Base-by-base conservation (phyloP, 2,888 invertebrate genomes). In the Pammene fasciana region DNA sequence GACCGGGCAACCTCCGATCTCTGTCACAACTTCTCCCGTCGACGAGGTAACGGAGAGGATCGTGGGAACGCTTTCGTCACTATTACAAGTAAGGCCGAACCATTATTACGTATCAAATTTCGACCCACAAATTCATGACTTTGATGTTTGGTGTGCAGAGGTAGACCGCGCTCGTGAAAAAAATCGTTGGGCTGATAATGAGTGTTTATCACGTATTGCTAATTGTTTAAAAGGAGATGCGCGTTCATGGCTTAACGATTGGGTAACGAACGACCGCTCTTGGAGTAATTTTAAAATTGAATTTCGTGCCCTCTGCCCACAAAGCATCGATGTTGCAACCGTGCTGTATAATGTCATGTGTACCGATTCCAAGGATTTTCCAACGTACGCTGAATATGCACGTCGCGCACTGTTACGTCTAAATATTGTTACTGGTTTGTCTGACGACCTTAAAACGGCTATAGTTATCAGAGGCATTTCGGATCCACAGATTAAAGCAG, bases 341-440 rank as follows among this genome's bases (percentile, higher is more conserved):
- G 73, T 77, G 38, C 43, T 78, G 9, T 75, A 41, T 38, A 75
- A 76, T 0, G 72, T 74, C 6, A 75, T 78, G 76, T 70, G 59
- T 55, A 72, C 73, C 0, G 73, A 67, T 0, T 79, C 79, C 0
- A 73, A 75, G 36, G 72, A 68, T 5, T 79, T 70, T 54, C 0
- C 60, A 0, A 73, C 77, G 0, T 81, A 79, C 34, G 75, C 78
- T 0, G 79, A 80, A 34, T 80, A 80, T 38, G 80, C 77, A 0
- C 71, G 79, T 6, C 71, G 75, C 1, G 70, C 79, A 0, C 18
- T 80, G 11, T 57, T 80, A 4, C 73, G 79, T 0, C 54, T 56
- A 46, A 45, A 46, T 13, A 65, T 65, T 41, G 65, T 65, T 10
- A 65, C n/a, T 2, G 48, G 65, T 16, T 48, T 67, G 14, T 34